Percentiles rank a stretch among this genome's conserved stretches.
These are phyloP conservation scores for Crambe crambe DNA, from an alignment of 37 sponge, comb jelly and placozoan species.

Conservation along the genomic window DNA sequence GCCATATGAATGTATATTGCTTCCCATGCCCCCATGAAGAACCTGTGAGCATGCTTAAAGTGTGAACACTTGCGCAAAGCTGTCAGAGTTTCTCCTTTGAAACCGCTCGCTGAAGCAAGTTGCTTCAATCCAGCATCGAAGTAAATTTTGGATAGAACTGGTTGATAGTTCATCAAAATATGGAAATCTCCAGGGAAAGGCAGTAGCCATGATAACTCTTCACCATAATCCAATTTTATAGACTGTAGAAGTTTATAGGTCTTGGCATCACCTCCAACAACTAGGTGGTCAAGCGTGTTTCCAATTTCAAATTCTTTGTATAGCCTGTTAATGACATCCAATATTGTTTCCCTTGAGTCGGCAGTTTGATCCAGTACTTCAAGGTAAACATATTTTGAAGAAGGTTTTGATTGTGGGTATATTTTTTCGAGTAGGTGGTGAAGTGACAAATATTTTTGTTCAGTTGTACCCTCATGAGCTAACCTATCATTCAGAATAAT, in stretches of 20 bases:
- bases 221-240: no score
- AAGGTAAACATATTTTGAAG: background rate
- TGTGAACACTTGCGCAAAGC: no score
- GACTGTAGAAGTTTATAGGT: background rate
- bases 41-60: background rate
- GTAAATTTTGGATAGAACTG: no score
- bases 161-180: no score
- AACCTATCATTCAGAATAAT: no score
- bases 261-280: slow-evolving; percentile 21
- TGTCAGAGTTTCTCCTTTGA: no score
- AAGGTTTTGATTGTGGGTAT: background rate
- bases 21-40: background rate
- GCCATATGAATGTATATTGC: background rate
- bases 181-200: no score
- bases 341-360: slow-evolving; percentile 2
- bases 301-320: slow-evolving; percentile 6
- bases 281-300: background rate
- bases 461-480: no score
- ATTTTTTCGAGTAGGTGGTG: background rate
- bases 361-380: slow-evolving; percentile 15
- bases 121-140: no score
- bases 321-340: background rate
- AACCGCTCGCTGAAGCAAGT: no score
- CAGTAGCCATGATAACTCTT: no score
- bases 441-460: background rate